Evolutionary conservation across 1,140 invertebrate species (phyloP), one percentile per base, ranked within the genome.

Genomic region (Drosophila saltans): DNA sequence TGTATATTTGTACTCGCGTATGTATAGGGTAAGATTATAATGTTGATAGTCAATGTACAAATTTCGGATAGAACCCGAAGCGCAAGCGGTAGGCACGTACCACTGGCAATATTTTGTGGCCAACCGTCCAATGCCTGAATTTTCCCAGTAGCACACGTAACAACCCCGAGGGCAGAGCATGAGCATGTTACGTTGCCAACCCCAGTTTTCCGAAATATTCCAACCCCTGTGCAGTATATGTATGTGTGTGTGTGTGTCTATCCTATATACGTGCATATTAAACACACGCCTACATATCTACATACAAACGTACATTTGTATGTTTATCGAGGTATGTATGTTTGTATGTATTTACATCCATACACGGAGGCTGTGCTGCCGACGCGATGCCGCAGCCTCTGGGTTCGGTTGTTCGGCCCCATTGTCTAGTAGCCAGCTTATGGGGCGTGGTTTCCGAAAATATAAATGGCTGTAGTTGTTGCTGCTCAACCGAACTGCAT

Each of bases 371-470:
- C 83, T 88, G 84, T 60, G 76, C 76, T 79, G 73, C 69, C 76
- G 66, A 75, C 69, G 68, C 76, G 71, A 59, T 75, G 83, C 75
- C 85, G 85, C 85, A 79, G 84, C 84, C 84, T 84, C 85, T 85
- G 85, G 79, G 81, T 52, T 52, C 45, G 79, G 83, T 72, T 79
- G 83, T 72, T 79, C 83, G 70, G 78, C 89, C 89, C 89, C 89
- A 89, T 89, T 86, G 89, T 83, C 81, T 84, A 85, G 83, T 85
- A 85, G 81, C 84, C 75, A 78, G 84, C 78, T 84, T 57, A 74
- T 73, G 88, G 84, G 89, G 89, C 89, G 89, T 91, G 89, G 89
- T 83, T 85, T 91, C 81, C 71, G 74, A 80, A 81, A 91, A 91
- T 84, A 91, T 91, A 91, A 91, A 91, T 91, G 89, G 89, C 89